phyloP scores from a whole-genome alignment of 1,140 invertebrate species.

The Papilio polyxenes region DNA sequence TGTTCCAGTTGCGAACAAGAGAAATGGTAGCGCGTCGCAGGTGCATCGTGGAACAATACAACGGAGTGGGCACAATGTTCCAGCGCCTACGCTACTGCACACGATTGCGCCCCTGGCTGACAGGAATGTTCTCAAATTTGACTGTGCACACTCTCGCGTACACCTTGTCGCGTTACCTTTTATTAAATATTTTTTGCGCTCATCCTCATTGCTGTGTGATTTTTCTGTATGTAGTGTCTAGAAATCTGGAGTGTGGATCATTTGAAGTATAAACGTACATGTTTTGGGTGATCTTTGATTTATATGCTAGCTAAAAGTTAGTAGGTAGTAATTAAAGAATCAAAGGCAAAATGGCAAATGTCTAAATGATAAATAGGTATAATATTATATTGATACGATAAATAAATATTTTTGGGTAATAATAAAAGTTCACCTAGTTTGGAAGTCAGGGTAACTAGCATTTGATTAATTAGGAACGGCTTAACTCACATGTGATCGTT shows the following conservation, averaged over 20 bases:
- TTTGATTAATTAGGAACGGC: too few relatives aligned
- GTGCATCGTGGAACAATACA: slow-evolving; percentile 64
- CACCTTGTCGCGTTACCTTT: slow-evolving; percentile 30
- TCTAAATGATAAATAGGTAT: too few relatives aligned
- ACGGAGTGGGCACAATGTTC: slow-evolving; percentile 56
- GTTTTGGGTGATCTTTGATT: too few relatives aligned
- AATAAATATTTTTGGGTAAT: too few relatives aligned
- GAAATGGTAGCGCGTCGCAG: slow-evolving; percentile 62
- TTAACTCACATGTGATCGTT: too few relatives aligned
- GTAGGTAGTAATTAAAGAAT: background rate
- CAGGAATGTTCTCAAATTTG: slow-evolving; percentile 37
- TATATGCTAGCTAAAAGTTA: too few relatives aligned
- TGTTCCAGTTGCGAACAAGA: slow-evolving; percentile 71
- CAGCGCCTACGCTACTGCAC: slow-evolving; percentile 37
- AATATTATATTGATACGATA: too few relatives aligned
- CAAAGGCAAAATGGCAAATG: background rate
- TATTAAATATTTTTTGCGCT: slow-evolving; percentile 1
- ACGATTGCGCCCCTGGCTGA: slow-evolving; percentile 30
- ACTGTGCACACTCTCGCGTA: slow-evolving; percentile 30
- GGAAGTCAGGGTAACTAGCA: too few relatives aligned
- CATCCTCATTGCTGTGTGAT: background rate
- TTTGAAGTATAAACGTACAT: too few relatives aligned
- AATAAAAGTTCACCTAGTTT: too few relatives aligned
- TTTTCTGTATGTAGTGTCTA: background rate
- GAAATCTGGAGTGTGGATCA: background rate